Evolutionary conservation across 2,888 invertebrate species (phyloP).

Genomic region (Cephus pulcher): DNA sequence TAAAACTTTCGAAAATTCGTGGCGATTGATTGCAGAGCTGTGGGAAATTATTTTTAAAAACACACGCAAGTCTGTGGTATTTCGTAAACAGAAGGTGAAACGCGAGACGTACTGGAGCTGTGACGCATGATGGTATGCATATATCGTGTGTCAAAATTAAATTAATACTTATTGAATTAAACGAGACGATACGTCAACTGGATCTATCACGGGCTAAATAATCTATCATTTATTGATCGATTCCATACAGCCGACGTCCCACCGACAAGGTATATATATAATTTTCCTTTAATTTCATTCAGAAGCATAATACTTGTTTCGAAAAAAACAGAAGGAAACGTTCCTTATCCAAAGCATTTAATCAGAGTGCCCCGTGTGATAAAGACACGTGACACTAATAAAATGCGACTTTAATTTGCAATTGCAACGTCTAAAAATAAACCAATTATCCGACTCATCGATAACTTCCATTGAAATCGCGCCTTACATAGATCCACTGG

Average conservation of each 20-base stretch:
- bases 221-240: background rate
- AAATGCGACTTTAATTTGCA: background rate
- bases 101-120: background rate
- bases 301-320: background rate
- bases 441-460: background rate
- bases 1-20: background rate
- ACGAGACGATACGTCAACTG: constrained; percentile 1
- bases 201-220: background rate
- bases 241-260: background rate
- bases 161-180: constrained; percentile 28
- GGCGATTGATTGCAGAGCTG: background rate
- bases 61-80: background rate
- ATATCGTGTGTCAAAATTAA: constrained; percentile 13
- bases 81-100: background rate
- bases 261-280: background rate
- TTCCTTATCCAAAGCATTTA: background rate
- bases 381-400: background rate
- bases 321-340: background rate
- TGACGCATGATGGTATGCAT: background rate
- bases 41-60: background rate
- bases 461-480: background rate
- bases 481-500: background rate
- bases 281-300: background rate
- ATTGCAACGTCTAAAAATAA: background rate
- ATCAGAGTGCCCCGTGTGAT: background rate